Conservation (phyloP, 2,888 invertebrate genomes). For the Pachydiplax longipennis region DNA sequence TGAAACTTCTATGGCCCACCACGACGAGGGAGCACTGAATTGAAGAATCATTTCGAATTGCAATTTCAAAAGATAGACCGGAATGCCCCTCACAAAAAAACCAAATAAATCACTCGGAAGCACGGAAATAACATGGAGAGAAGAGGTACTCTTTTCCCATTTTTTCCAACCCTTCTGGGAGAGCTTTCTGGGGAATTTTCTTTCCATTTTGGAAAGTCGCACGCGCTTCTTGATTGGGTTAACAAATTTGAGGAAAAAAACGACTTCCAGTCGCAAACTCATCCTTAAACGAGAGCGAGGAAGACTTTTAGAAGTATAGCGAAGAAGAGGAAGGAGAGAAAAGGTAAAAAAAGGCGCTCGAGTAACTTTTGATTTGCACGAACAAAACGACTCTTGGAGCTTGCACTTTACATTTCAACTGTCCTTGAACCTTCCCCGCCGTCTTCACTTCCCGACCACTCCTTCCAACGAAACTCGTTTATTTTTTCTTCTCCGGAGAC, state of each 20-base stretch:
- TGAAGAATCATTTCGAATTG: neutral
- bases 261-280: neutral
- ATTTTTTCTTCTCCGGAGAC: neutral
- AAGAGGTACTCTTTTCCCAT: neutral
- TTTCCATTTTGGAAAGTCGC: neutral
- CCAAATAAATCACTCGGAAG: neutral
- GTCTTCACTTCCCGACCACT: neutral
- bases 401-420: neutral
- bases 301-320: neutral
- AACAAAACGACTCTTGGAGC: neutral
- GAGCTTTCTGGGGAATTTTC: neutral
- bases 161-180: neutral
- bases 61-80: neutral
- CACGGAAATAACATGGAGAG: neutral
- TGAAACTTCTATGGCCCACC: too few species aligned
- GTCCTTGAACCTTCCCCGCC: neutral
- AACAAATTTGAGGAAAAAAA: neutral
- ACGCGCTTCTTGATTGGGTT: slow-evolving; percentile 5
- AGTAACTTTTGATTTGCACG: slow-evolving; percentile 1
- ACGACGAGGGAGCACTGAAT: too few species aligned
- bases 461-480: neutral
- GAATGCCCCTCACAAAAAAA: neutral
- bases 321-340: neutral
- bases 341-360: neutral
- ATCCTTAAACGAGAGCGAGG: neutral